These are phyloP conservation scores for Falcaria lacertinaria DNA, from an alignment of 2,888 invertebrate genomes.

Conservation along the genomic window DNA sequence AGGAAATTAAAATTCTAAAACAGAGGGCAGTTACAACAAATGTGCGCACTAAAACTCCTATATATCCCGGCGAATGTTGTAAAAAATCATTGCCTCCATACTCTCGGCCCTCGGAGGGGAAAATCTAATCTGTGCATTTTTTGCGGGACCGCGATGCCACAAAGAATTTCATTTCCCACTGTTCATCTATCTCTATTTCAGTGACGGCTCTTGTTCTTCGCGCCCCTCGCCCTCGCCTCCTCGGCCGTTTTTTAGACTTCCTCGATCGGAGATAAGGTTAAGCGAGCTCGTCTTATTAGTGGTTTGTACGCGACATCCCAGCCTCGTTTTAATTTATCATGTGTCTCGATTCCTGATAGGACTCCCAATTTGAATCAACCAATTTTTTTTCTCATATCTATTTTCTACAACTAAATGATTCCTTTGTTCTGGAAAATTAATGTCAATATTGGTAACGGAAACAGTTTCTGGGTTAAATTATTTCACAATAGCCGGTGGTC, in stretches of 20 bases:
- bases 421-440: too few relatives aligned
- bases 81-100: constrained; percentile 79
- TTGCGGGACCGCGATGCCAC: constrained; percentile 81
- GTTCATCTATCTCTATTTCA: constrained; percentile 81
- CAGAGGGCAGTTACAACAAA: constrained; percentile 75
- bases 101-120: constrained; percentile 74
- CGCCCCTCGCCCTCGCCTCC: constrained; percentile 36
- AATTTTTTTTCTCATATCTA: too few relatives aligned
- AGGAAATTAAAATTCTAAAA: constrained; percentile 78
- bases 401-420: too few relatives aligned
- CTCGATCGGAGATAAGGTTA: constrained; percentile 78
- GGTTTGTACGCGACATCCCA: constrained; percentile 62
- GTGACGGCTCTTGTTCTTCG: constrained; percentile 79
- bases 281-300: constrained; percentile 74
- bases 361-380: background rate
- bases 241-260: constrained; percentile 75
- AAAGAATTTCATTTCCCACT: constrained; percentile 81
- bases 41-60: constrained; percentile 76
- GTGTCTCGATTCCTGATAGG: constrained; percentile 19
- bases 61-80: constrained; percentile 73
- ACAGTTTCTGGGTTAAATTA: constrained; percentile 54
- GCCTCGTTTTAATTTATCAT: constrained; percentile 59
- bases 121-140: constrained; percentile 81
- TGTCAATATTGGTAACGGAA: constrained; percentile 49
- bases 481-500: constrained; percentile 56